These are phyloP conservation scores for Toxotes jaculatrix DNA, from an alignment of 2,113 vertebrate genomes.

Conservation along the genomic window DNA sequence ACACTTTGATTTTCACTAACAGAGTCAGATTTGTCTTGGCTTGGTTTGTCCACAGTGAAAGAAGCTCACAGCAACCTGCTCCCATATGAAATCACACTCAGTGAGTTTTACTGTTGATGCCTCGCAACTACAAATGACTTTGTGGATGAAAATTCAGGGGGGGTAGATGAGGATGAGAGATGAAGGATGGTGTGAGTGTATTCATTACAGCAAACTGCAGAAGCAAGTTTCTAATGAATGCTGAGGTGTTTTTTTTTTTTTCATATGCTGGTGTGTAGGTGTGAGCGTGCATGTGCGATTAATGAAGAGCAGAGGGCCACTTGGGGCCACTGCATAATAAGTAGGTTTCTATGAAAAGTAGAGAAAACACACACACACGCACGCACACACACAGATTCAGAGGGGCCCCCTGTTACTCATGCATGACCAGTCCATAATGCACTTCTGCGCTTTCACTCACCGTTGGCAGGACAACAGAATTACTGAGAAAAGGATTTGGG, in stretches of 20 bases:
- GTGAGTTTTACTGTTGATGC: constrained; percentile 40
- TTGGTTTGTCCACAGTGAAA: constrained; percentile 33
- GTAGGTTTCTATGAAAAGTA: constrained; percentile 54
- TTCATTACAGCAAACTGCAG: constrained; percentile 56
- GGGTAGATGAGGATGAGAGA: constrained; percentile 8
- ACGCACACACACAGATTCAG: constrained; percentile 38
- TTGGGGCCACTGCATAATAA: constrained; percentile 66
- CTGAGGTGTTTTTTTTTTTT: constrained; percentile 22
- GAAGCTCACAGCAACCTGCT: constrained; percentile 43
- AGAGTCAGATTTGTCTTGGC: constrained; percentile 63
- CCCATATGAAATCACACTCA: constrained; percentile 27
- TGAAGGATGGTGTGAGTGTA: constrained; percentile 50
- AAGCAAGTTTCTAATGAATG: constrained; percentile 65
- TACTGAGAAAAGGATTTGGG: constrained; percentile 76
- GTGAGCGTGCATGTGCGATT: constrained; percentile 41
- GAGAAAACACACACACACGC: constrained; percentile 37
- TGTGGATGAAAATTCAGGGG: constrained; percentile 31
- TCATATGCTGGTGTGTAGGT: constrained; percentile 22
- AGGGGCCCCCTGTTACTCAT: constrained; percentile 82
- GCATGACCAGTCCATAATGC: constrained; percentile 85
- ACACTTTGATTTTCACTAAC: constrained; percentile 52
- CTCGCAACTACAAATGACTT: constrained; percentile 44
- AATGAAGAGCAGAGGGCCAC: constrained; percentile 52
- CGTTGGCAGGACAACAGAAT: constrained; percentile 86
- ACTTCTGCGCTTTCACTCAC: constrained; percentile 78